Base-by-base conservation (phyloP, 2,888 invertebrate genomes). In the Subacronicta megacephala region DNA sequence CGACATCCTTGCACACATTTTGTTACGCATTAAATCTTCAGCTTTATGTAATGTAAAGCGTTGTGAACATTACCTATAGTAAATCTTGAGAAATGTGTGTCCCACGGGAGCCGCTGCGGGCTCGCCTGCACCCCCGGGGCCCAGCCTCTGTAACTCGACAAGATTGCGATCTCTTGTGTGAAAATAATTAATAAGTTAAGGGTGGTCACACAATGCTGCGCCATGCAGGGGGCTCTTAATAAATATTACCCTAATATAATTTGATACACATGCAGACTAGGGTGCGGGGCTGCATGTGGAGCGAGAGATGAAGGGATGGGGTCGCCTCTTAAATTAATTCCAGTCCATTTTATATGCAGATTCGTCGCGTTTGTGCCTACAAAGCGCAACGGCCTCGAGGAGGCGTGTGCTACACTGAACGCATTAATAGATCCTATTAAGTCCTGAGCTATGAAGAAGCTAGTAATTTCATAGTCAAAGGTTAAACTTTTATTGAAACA, bases 161-260 rank as follows among this genome's bases (percentile, higher is more conserved):
- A 45, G 58, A 23, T 63, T 40, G 57, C 55, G 60, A 57, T 63
- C 60, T 63, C 46, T 72, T 67, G 71, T 70, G 64, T 65, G 72
- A 71, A 65, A 73, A 81, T 74, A 75, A 80, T 81, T 65, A 78
- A 75, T 75, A 78, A 74, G 58, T 58, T 61, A 56, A 67, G 71
- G 72, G 69, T 61, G 38, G 65, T 59, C 57, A 46, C 55, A 70
- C 62, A 64, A 56, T 55, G 62, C 38, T 42, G 43, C 50, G 20
- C 5, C 31, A 33, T 55, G 29, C 38, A 50, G 47, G 49, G 60
- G 64, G 55, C 62, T 66, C 75, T 72, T 73, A 52, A 72, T 75
- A 72, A 70, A 72, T 72, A 75, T 73, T 75, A 70, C 76, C 71
- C 73, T 71, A 66, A 70, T 66, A 72, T 71, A 71, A 74, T 64